Evolutionary conservation across 2,888 invertebrate species (phyloP).

Genomic region (Coenonympha arcania): DNA sequence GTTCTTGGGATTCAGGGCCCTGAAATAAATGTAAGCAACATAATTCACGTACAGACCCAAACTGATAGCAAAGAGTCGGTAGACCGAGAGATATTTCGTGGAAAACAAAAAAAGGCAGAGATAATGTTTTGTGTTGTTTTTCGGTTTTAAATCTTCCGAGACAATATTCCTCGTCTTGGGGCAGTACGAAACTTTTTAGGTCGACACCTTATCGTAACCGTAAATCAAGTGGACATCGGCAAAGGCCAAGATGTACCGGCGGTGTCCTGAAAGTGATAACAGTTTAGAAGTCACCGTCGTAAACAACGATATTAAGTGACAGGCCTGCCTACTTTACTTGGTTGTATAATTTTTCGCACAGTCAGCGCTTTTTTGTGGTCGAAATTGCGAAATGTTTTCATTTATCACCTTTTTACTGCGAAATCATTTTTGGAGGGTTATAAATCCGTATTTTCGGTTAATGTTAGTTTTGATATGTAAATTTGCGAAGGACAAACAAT

Average conservation of each 20-base stretch:
- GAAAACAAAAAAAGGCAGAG: slow-evolving; percentile 28
- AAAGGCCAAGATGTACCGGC: slow-evolving; percentile 50
- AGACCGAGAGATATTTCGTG: slow-evolving; percentile 28
- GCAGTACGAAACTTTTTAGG: slow-evolving; percentile 60
- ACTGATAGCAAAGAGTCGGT: slow-evolving; percentile 25
- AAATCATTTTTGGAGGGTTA: no score
- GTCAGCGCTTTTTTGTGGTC: not conserved
- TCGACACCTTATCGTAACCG: slow-evolving; percentile 61
- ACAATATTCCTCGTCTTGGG: slow-evolving; percentile 42
- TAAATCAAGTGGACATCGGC: slow-evolving; percentile 66
- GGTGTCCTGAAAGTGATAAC: slow-evolving; percentile 57
- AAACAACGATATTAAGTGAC: slow-evolving; percentile 52
- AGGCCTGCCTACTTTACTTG: slow-evolving; percentile 15
- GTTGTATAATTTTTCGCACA: slow-evolving; percentile 16
- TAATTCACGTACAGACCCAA: slow-evolving; percentile 24
- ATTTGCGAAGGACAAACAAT: no score
- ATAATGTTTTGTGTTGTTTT: slow-evolving; percentile 39
- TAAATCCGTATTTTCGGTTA: no score
- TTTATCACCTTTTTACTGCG: not conserved
- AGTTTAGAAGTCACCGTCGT: slow-evolving; percentile 50
- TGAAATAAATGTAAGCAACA: slow-evolving; percentile 21
- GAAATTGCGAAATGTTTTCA: not conserved
- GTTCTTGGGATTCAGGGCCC: slow-evolving; percentile 11
- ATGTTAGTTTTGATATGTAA: no score
- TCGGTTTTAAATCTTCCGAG: slow-evolving; percentile 59